Evolutionary conservation across 2,113 vertebrate genomes (phyloP).

Genomic region (Cyanoderma ruficeps): DNA sequence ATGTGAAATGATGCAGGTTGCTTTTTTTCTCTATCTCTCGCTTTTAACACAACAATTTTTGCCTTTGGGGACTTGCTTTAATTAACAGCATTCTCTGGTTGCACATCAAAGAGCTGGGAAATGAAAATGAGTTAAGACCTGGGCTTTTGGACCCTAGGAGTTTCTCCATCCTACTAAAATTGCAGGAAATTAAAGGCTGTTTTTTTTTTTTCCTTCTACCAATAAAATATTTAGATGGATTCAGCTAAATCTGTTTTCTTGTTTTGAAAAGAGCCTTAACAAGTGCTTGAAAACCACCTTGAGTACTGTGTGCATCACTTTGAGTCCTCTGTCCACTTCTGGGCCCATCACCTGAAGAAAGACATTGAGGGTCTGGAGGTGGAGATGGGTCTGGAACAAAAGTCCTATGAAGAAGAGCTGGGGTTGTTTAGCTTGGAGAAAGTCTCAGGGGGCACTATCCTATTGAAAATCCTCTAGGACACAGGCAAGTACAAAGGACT

Average conservation of each 20-base stretch:
- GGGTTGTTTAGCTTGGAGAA: neutral
- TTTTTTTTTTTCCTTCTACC: neutral
- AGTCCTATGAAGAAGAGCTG: neutral
- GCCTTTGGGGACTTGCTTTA: neutral
- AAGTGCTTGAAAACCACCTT: neutral
- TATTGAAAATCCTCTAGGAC: neutral
- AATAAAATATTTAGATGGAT: neutral
- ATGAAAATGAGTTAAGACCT: constrained; percentile 10
- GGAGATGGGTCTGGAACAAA: neutral
- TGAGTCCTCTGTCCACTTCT: neutral
- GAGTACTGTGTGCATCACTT: neutral
- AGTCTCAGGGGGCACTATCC: neutral
- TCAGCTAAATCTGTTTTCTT: neutral
- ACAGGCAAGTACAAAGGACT: neutral
- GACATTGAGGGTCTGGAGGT: neutral
- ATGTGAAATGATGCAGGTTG: neutral
- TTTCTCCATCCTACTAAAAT: neutral
- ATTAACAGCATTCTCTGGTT: constrained; percentile 6
- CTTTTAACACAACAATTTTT: neutral
- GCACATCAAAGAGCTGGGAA: constrained; percentile 11
- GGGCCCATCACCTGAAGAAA: neutral
- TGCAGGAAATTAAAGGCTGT: neutral
- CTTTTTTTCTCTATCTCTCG: fast-evolving
- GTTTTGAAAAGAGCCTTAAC: neutral
- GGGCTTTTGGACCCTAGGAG: neutral